Conservation (phyloP, 2,888 invertebrate species). For the Megalurothrips usitatus region DNA sequence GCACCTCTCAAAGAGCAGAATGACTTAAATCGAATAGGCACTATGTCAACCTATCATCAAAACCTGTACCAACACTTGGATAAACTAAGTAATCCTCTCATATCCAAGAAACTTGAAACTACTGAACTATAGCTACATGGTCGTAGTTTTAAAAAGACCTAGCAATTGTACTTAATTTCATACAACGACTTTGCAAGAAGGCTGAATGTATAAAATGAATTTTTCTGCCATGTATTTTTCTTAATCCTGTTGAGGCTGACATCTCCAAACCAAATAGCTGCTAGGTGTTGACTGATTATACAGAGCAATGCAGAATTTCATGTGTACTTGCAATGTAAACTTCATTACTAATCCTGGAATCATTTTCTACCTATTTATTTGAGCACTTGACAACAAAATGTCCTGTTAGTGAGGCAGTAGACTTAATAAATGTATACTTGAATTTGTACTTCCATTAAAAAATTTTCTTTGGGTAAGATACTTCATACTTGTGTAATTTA, state of each 20-base stretch:
- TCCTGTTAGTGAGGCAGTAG: neutral
- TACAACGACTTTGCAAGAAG: neutral
- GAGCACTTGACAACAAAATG: neutral
- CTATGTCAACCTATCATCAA: conserved; percentile 44
- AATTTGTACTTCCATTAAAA: neutral
- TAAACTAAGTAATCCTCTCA: conserved; percentile 59
- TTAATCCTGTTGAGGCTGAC: neutral
- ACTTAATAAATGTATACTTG: no score
- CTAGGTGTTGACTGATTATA: neutral
- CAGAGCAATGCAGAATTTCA: neutral
- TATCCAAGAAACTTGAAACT: conserved; percentile 70
- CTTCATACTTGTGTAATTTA: neutral
- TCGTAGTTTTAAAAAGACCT: neutral
- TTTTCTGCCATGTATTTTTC: neutral
- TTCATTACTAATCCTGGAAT: neutral
- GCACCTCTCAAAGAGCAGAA: conserved; percentile 44
- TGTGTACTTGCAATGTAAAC: neutral
- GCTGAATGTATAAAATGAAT: neutral
- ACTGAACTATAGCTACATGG: conserved; percentile 60
- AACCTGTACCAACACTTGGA: conserved; percentile 71
- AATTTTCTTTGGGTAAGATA: neutral
- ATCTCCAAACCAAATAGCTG: neutral
- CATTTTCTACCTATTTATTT: neutral
- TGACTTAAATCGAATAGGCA: conserved; percentile 42
- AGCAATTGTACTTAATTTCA: neutral